Evolutionary conservation across 1,140 invertebrate genomes (phyloP).

Genomic region (Archivesica marissinica): DNA sequence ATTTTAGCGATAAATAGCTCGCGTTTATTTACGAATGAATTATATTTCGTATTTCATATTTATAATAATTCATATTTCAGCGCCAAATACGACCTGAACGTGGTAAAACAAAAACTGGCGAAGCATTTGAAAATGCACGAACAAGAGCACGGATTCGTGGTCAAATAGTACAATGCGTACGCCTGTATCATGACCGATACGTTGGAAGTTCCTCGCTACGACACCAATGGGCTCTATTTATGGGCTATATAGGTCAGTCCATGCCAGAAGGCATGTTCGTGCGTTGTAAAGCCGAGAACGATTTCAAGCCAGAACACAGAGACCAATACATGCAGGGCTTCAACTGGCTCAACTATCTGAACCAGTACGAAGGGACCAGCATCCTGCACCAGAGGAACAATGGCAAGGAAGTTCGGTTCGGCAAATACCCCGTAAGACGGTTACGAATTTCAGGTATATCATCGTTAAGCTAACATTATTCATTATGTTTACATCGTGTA

Average conservation of each 20-base stretch:
- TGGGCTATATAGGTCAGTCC: conserved; percentile 58
- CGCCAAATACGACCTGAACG: too few relatives aligned
- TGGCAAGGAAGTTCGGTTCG: not conserved
- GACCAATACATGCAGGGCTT: too few relatives aligned
- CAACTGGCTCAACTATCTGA: conserved; percentile 51
- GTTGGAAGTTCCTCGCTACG: conserved; percentile 49
- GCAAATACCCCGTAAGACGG: conserved; percentile 10
- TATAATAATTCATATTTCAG: too few relatives aligned
- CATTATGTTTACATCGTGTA: conserved; percentile 50
- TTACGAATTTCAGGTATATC: conserved; percentile 36
- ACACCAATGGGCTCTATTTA: conserved; percentile 64
- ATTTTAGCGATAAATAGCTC: too few relatives aligned
- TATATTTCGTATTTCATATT: too few relatives aligned
- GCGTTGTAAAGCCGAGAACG: conserved; percentile 2
- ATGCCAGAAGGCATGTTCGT: conserved; percentile 63
- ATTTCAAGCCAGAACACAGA: too few relatives aligned
- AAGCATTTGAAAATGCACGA: conserved; percentile 49
- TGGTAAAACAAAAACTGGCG: conserved; percentile 47
- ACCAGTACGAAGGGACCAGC: not conserved
- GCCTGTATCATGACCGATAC: conserved; percentile 45
- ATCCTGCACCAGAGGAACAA: conserved; percentile 25
- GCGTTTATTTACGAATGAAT: too few relatives aligned
- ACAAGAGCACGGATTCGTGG: conserved; percentile 22
- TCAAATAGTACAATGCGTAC: conserved; percentile 50
- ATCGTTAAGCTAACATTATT: conserved; percentile 60